Percentiles rank a stretch among this genome's conserved stretches.
Evolutionary conservation across 2,888 invertebrate genomes (phyloP).

Genomic region (Andrena dorsata): DNA sequence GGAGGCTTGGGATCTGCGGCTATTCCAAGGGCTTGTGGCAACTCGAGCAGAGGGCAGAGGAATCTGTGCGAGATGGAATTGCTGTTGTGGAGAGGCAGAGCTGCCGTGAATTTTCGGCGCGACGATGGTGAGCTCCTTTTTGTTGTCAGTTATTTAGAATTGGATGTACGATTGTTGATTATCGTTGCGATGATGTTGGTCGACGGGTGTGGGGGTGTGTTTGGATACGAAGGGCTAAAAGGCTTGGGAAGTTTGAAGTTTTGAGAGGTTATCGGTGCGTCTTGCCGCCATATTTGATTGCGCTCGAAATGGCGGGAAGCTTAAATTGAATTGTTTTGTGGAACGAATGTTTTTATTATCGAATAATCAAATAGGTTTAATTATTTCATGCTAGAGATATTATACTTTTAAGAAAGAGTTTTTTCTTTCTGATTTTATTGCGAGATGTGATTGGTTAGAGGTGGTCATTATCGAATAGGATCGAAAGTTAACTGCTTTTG

Average conservation of each 20-base stretch:
- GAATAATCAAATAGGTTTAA: not conserved
- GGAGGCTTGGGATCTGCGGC: too few species aligned
- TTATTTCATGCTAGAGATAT: not conserved
- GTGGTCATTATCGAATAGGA: not conserved
- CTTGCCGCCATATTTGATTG: not conserved
- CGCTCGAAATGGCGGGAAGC: not conserved
- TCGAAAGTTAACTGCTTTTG: not conserved
- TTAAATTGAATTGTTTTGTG: not conserved
- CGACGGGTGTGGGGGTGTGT: not conserved
- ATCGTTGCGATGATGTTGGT: not conserved
- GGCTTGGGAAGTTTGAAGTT: not conserved
- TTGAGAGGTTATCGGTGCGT: not conserved
- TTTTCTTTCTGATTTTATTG: not conserved
- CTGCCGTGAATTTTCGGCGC: not conserved
- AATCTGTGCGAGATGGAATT: not conserved
- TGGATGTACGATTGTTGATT: not conserved
- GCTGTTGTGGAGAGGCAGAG: too few species aligned
- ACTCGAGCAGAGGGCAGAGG: not conserved
- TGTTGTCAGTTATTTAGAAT: not conserved
- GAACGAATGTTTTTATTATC: not conserved
- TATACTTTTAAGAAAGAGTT: not conserved
- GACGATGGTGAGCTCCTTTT: too few species aligned
- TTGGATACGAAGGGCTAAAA: not conserved
- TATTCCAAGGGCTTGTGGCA: too few species aligned
- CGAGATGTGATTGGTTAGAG: not conserved